Evolutionary conservation across 2,888 invertebrate genomes (phyloP), one percentile per base, ranked within the genome.

Genomic region (Thalpophila matura): DNA sequence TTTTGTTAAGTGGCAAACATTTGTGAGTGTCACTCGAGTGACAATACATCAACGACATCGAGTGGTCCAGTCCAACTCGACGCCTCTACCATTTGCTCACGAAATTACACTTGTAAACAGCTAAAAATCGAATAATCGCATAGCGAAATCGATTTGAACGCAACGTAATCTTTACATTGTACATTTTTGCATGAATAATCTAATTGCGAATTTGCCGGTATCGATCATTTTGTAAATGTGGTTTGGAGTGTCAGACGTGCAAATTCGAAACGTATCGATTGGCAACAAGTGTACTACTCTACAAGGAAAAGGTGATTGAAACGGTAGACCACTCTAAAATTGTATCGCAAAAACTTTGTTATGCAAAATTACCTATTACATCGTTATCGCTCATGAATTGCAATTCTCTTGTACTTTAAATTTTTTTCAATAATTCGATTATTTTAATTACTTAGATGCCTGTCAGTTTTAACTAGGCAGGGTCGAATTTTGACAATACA

Each of bases 1-100:
- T 86, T 88, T 87, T 82, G 86, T 86, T 82, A 85, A 91, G 89
- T 88, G 89, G 86, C 87, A 91, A 91, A 91, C 89, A 91, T 88
- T 89, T 89, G 88, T 85, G 88, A 90, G 90, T 88, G 88, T 90
- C 89, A 88, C 87, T 89, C 86, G 84, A 88, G 79, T 82, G 87
- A 91, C 90, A 90, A 90, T 87, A 84, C 88, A 86, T 83, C 81
- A 88, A 84, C 82, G 87, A 84, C 84, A 82, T 86, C 77, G 86
- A 89, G 88, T 88, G 89, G 86, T 81, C 79, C 79, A 81, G 81
- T 79, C 78, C 78, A 33, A 72, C 70, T 68, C 74, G 72, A 55
- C 49, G 55, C 84, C 82, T 56, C 84, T 86, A 88, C 86, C 75
- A 87, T 81, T 82, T 80, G 84, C 59, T 73, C 66, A 51, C 58